phyloP scores from a whole-genome alignment of 2,113 vertebrate genomes.

The Oceanodroma tethys region DNA sequence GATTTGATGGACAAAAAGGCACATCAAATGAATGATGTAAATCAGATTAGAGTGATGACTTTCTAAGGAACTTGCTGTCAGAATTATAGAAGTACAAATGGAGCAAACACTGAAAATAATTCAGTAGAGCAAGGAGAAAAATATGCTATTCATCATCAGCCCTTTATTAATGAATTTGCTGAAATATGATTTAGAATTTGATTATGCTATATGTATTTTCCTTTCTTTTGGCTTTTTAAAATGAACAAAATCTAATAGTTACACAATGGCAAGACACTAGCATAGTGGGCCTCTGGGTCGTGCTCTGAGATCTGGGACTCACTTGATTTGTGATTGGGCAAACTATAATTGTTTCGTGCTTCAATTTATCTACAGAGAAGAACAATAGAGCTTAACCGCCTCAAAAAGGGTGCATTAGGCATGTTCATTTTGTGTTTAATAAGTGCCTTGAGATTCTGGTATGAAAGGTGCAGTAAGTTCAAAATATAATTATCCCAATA shows the following conservation, averaged over 20 bases:
- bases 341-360: not conserved
- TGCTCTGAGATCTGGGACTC: not conserved
- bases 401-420: not conserved
- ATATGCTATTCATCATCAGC: not conserved
- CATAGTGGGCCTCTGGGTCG: not conserved
- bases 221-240: not conserved
- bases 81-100: not conserved
- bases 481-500: not conserved
- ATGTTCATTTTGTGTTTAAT: not conserved
- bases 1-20: not conserved
- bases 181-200: not conserved
- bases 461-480: not conserved
- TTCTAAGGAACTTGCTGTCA: not conserved
- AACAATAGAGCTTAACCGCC: not conserved
- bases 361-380: not conserved
- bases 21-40: not conserved
- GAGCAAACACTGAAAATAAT: not conserved
- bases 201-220: not conserved
- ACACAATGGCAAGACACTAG: not conserved
- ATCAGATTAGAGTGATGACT: not conserved
- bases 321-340: not conserved
- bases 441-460: not conserved
- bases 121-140: not conserved
- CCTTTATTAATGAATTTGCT: not conserved
- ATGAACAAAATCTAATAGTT: not conserved